phyloP scores from a whole-genome alignment of 2,113 vertebrate genomes.

The Mesitornis unicolor region DNA sequence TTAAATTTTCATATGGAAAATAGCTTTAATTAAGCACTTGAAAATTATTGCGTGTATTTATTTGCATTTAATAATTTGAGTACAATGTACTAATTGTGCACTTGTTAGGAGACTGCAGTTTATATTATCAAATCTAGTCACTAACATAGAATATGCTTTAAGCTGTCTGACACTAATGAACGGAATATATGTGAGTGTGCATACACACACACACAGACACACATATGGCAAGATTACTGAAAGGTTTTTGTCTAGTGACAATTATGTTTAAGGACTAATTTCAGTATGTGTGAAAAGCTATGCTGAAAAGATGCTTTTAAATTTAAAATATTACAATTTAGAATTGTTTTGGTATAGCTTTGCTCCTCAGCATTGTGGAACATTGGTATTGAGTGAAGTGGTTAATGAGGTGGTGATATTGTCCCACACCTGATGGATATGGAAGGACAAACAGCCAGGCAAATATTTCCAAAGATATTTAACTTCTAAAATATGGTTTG shows the following conservation, averaged over 20 bases:
- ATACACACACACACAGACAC: accelerated
- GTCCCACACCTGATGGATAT: neutral
- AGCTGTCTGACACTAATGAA: neutral
- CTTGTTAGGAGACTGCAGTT: neutral
- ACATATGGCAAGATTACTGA: neutral
- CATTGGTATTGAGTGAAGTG: neutral
- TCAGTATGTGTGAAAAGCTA: neutral
- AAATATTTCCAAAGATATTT: neutral
- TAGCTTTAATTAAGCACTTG: neutral
- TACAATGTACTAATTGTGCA: neutral
- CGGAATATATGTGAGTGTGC: neutral
- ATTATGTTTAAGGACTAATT: neutral
- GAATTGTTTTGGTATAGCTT: neutral
- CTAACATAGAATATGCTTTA: neutral
- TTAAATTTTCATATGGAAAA: neutral
- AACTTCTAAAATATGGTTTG: neutral
- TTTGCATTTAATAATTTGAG: neutral
- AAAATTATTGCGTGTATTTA: neutral
- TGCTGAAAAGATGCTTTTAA: neutral
- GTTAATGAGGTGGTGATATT: neutral
- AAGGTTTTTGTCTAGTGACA: neutral
- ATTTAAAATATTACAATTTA: neutral
- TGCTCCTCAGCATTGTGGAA: neutral
- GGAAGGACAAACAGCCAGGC: neutral
- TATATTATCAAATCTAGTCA: neutral